Base-by-base conservation (phyloP, 1,140 invertebrate species). In the Macrobrachium nipponense region DNA sequence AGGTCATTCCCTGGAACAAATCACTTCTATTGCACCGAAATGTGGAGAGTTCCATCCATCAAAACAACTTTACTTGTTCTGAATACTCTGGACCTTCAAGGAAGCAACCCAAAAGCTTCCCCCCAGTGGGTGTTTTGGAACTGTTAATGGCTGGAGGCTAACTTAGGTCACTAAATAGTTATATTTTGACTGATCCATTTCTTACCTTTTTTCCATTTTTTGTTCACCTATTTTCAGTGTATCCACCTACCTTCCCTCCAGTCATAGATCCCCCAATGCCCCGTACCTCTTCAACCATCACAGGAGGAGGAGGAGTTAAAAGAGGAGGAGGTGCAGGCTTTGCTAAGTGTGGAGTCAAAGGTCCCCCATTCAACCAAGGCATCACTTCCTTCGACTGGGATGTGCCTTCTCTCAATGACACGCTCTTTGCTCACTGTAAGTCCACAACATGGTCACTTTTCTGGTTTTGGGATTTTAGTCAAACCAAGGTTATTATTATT, bases 401-500 rank as follows among this genome's bases (percentile, higher is more conserved):
- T 23, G 83, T 79, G 10, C 77, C 76, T 5, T 23, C 20, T 51
- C 82, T 85, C 4, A 70, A 12, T n/a, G 51, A 85, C n/a, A 70
- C 82, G 12, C 82, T 85, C 14, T 86, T 80, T 51, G 58, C 23
- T 51, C 58, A 73, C 20, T 86, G 83, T 86, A 44, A 86, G 76
- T 70, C 15, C n/a, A 70, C 7, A 17, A 0, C 20, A 0, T 23
- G 12, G 6, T 7, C 0, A 36, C 27, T 2, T 1, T 36, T 36
- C 27, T 36, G 27, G 1, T 36, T 36, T 36, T 36, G 27, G 27
- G 27, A 36, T 36, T 36, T 36, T 36, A 36, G 27, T 36, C 27
- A 1, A 36, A 36, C 27, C 27, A 36, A 36, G 27, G 27, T 36
- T 36, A 36, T 36, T 36, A 36, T 36, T 36, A 36, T 36, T 36